Conservation (phyloP, 2,113 vertebrate species). For the Hippoglossus stenolepis region DNA sequence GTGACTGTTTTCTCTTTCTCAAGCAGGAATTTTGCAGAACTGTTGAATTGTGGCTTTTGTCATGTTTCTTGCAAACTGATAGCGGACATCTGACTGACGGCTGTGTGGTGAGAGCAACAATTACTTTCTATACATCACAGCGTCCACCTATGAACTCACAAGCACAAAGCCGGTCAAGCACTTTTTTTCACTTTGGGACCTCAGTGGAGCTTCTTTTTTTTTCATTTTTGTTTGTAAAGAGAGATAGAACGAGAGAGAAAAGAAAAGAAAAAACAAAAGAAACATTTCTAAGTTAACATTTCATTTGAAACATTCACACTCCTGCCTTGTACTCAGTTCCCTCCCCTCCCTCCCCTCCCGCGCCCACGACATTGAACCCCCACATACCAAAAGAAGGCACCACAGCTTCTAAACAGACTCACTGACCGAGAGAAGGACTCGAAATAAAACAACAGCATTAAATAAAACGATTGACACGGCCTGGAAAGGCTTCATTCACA, state of each 20-base stretch:
- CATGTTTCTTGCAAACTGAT: constrained; percentile 45
- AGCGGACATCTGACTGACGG: constrained; percentile 51
- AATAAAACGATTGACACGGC: constrained; percentile 71
- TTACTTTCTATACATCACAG: constrained; percentile 64
- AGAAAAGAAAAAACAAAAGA: background rate
- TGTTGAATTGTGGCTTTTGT: constrained; percentile 24
- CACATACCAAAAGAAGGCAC: constrained; percentile 87
- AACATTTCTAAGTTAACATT: constrained; percentile 68
- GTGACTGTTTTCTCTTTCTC: background rate
- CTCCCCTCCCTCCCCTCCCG: constrained; percentile 5
- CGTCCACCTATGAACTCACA: constrained; percentile 46
- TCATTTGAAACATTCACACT: constrained; percentile 81
- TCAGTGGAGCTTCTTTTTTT: constrained; percentile 32
- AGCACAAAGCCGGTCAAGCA: constrained; percentile 67
- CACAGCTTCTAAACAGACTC: constrained; percentile 84
- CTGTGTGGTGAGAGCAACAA: constrained; percentile 54
- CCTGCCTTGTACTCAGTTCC: constrained; percentile 53
- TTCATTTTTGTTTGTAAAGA: constrained; percentile 41
- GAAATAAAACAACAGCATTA: constrained; percentile 69
- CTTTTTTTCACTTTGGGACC: constrained; percentile 48
- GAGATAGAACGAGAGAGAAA: constrained; percentile 30
- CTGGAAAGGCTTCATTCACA: constrained; percentile 70
- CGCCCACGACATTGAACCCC: constrained; percentile 65
- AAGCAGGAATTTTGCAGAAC: background rate
- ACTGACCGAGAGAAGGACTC: constrained; percentile 64